Conservation (phyloP, 2,888 invertebrate species). For the Crematogaster levior region DNA sequence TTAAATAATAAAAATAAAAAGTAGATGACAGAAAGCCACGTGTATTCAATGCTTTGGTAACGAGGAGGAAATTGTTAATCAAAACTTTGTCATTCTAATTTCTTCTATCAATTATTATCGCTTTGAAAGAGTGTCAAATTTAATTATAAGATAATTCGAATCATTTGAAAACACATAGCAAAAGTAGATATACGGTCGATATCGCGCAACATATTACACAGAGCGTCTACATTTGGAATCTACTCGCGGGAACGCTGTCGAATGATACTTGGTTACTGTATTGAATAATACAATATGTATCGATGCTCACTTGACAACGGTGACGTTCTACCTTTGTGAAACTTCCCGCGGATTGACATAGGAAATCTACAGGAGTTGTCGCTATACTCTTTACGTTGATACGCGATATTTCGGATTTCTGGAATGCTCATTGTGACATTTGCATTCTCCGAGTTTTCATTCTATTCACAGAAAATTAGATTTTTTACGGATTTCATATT, state of each 20-base stretch:
- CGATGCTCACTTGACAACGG: slow-evolving; percentile 39
- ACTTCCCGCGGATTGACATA: slow-evolving; percentile 10
- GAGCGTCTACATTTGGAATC: slow-evolving; percentile 21
- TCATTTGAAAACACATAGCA: not conserved
- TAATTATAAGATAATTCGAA: not conserved
- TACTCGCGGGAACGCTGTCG: slow-evolving; percentile 21
- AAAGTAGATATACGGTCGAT: slow-evolving; percentile 42
- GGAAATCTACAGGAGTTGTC: not conserved
- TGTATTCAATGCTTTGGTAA: not conserved
- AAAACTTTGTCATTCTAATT: not conserved
- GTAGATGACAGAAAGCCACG: not conserved
- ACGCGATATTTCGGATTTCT: not conserved
- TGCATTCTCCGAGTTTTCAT: not conserved
- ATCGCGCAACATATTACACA: slow-evolving; percentile 31
- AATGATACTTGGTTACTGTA: slow-evolving; percentile 39
- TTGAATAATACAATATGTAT: slow-evolving; percentile 47
- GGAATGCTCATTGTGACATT: not conserved
- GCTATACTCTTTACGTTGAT: not conserved
- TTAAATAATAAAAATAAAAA: not conserved
- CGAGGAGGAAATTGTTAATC: not conserved
- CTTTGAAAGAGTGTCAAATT: not conserved
- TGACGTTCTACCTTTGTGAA: slow-evolving; percentile 15
- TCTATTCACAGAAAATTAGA: not conserved
- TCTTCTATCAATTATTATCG: not conserved
- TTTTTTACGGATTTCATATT: not conserved